Conservation (phyloP, 2,888 invertebrate genomes). For the Chorisops tibialis region DNA sequence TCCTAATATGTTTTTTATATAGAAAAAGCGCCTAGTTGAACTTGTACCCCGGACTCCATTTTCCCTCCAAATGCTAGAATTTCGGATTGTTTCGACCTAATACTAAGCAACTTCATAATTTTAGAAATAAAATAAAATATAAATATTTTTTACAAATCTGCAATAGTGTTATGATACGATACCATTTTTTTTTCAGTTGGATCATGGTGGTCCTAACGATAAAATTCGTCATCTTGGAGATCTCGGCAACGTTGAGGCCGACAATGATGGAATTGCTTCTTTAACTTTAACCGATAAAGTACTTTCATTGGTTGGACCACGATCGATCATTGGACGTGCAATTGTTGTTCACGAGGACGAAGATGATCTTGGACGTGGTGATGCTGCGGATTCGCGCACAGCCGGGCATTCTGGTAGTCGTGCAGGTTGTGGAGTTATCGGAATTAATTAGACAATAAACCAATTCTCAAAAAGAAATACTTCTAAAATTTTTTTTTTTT, state of each 20-base stretch:
- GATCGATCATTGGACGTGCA: constrained; percentile 70
- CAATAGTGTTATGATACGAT: too few species aligned
- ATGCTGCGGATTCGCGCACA: constrained; percentile 65
- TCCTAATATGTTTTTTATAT: too few species aligned
- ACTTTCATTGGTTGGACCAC: constrained; percentile 63
- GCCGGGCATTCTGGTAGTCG: constrained; percentile 83
- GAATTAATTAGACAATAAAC: constrained; percentile 61
- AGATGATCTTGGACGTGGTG: constrained; percentile 76
- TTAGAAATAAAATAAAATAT: too few species aligned
- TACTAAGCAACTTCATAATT: too few species aligned
- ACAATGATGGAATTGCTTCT: constrained; percentile 56
- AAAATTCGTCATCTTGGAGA: constrained; percentile 77
- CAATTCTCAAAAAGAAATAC: too few species aligned
- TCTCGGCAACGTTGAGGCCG: constrained; percentile 75
- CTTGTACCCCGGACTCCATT: too few species aligned
- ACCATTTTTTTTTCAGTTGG: constrained; percentile 55
- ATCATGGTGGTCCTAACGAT: constrained; percentile 72
- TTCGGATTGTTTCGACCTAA: too few species aligned
- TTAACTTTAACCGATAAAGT: constrained; percentile 62
- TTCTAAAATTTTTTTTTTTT: too few species aligned
- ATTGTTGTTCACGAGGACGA: constrained; percentile 70
- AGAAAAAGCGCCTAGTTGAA: too few species aligned
- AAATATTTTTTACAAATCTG: too few species aligned
- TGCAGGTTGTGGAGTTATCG: constrained; percentile 78
- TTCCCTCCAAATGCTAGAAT: too few species aligned